Conservation (phyloP, 2,888 invertebrate genomes). For the Halocaridina rubra region DNA sequence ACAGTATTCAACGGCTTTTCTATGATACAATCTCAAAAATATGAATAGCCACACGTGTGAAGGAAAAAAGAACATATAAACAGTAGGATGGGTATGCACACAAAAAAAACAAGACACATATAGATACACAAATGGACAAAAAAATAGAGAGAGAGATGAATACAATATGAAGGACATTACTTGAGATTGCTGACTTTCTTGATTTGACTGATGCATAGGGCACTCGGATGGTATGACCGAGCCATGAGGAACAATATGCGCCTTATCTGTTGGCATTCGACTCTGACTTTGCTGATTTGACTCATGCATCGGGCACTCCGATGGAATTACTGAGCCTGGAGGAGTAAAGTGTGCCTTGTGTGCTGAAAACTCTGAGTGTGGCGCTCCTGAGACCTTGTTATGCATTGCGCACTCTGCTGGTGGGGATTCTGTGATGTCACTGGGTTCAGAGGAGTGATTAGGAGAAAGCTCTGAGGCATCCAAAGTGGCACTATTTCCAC, state of each 20-base stretch:
- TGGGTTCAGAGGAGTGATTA: background rate
- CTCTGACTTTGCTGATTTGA: conserved; percentile 33
- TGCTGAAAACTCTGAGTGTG: background rate
- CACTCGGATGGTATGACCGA: conserved; percentile 33
- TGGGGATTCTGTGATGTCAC: conserved; percentile 68
- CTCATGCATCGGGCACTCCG: conserved; percentile 64
- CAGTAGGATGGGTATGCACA: too few relatives aligned
- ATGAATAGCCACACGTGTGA: too few relatives aligned
- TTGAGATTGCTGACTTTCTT: conserved; percentile 2
- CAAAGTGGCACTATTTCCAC: background rate
- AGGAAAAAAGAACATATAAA: too few relatives aligned
- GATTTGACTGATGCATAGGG: conserved; percentile 46
- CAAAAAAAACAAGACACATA: too few relatives aligned
- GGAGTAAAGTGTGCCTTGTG: background rate
- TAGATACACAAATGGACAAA: too few relatives aligned
- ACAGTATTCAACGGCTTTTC: too few relatives aligned
- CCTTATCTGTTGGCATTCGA: background rate
- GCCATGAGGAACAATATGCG: background rate
- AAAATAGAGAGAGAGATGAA: background rate
- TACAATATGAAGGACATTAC: background rate
- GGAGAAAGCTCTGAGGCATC: conserved; percentile 15
- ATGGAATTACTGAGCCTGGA: conserved; percentile 24
- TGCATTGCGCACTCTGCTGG: conserved; percentile 92
- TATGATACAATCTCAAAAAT: too few relatives aligned
- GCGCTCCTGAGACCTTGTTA: conserved; percentile 69